Conservation (phyloP, 2,888 invertebrate genomes). For the Cryptus viduatorius region DNA sequence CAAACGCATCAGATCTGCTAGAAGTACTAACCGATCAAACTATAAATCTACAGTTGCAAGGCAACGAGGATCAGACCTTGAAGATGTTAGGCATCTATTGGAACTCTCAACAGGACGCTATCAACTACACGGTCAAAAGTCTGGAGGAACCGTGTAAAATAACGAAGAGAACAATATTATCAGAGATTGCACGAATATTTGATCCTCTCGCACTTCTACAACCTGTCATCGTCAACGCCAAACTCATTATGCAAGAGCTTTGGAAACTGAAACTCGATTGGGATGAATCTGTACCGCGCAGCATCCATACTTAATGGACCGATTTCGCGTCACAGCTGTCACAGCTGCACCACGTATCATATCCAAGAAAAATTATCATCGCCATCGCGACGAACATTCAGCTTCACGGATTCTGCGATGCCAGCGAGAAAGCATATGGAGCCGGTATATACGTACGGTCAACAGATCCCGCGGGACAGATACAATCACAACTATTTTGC, state of each 20-base stretch:
- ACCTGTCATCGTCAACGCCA: slow-evolving; percentile 2
- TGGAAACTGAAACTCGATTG: too few relatives aligned
- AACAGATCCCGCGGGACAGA: not conserved
- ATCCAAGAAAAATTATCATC: too few relatives aligned
- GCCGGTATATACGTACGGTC: slow-evolving; percentile 70
- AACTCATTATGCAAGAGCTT: too few relatives aligned
- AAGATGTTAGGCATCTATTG: slow-evolving; percentile 61
- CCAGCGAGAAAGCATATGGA: slow-evolving; percentile 71
- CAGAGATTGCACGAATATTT: slow-evolving; percentile 43
- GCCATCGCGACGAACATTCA: too few relatives aligned
- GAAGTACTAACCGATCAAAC: slow-evolving; percentile 42
- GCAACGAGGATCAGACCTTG: slow-evolving; percentile 31
- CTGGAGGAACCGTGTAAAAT: slow-evolving; percentile 23
- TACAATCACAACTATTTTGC: slow-evolving; percentile 48
- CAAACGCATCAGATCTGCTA: slow-evolving; percentile 53
- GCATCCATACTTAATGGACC: too few relatives aligned
- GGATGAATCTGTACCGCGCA: too few relatives aligned
- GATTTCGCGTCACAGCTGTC: too few relatives aligned
- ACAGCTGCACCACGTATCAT: too few relatives aligned
- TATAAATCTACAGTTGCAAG: slow-evolving; percentile 26
- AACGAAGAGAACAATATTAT: slow-evolving; percentile 52
- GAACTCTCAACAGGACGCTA: slow-evolving; percentile 48
- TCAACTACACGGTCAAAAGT: slow-evolving; percentile 55
- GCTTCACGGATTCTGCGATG: slow-evolving; percentile 70
- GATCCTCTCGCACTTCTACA: slow-evolving; percentile 46